Percentiles rank a stretch among this genome's conserved stretches.
Evolutionary conservation across 2,797 vertebrate species (phyloP).

Genomic region (Peromyscus aztecus): DNA sequence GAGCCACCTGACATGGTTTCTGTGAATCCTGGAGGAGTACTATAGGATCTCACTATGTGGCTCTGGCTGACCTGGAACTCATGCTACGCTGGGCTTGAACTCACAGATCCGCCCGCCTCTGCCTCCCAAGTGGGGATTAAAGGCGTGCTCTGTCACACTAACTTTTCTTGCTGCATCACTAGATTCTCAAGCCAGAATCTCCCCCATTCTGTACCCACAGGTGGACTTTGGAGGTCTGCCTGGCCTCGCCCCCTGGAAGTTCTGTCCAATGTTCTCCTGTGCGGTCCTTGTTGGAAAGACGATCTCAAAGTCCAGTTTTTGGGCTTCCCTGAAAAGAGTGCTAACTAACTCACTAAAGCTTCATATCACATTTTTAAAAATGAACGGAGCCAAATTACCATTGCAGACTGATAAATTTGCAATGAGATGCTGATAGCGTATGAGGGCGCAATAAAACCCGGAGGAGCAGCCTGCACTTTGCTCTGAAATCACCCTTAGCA

Average conservation of each 20-base stretch:
- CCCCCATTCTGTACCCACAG: too few species aligned
- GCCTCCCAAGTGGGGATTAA: not conserved
- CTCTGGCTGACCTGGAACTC: not conserved
- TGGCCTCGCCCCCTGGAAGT: not conserved
- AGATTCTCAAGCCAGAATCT: not conserved
- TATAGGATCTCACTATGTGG: not conserved
- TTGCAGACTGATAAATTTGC: slow-evolving; percentile 72
- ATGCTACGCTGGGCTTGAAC: not conserved
- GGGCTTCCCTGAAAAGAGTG: not conserved
- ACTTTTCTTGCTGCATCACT: not conserved
- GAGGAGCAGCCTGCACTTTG: slow-evolving; percentile 39
- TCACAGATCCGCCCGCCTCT: too few species aligned
- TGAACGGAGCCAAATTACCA: not conserved
- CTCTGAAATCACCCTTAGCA: slow-evolving; percentile 67
- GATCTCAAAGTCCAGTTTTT: not conserved
- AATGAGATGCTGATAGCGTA: slow-evolving; percentile 77
- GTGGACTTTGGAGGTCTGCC: not conserved
- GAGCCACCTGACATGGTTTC: not conserved
- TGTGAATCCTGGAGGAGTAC: too few species aligned
- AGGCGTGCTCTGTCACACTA: not conserved
- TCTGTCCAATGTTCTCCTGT: not conserved
- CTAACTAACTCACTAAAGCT: not conserved
- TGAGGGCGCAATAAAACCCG: slow-evolving; percentile 54
- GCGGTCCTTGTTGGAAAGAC: not conserved
- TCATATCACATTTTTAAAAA: not conserved